Percentiles rank a stretch among this genome's conserved stretches.
phyloP scores from a whole-genome alignment of 2,888 invertebrate species.

The Arrhopalites spinosus region DNA sequence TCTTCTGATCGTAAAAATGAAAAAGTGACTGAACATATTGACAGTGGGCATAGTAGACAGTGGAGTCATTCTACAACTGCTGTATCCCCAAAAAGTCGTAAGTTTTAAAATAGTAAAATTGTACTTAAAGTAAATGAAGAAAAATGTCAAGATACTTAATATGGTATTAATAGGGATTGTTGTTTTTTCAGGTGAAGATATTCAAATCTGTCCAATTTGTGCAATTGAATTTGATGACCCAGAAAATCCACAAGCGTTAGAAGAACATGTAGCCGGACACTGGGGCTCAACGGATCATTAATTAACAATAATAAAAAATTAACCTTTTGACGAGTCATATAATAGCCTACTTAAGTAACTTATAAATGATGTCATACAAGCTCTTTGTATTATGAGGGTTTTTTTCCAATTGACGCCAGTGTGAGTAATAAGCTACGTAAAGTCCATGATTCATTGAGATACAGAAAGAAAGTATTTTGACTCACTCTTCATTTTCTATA shows the following conservation, averaged over 20 bases:
- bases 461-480: too few relatives aligned
- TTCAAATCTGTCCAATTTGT: constrained; percentile 55
- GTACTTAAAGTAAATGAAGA: constrained; percentile 1
- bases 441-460: too few relatives aligned
- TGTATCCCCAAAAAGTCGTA: constrained; percentile 33
- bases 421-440: too few relatives aligned
- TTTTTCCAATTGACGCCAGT: too few relatives aligned
- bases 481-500: not conserved
- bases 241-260: constrained; percentile 53
- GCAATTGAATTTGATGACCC: constrained; percentile 54
- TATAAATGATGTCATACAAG: too few relatives aligned
- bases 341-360: too few relatives aligned
- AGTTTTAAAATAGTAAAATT: too few relatives aligned
- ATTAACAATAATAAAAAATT: too few relatives aligned
- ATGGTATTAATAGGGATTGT: not conserved
- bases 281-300: constrained; percentile 39
- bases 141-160: constrained; percentile 6
- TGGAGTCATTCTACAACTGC: constrained; percentile 21
- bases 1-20: not conserved
- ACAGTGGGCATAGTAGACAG: constrained; percentile 6
- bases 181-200: constrained; percentile 51
- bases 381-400: too few relatives aligned
- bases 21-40: not conserved
- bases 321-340: too few relatives aligned
- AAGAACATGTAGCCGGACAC: constrained; percentile 55